Base-by-base conservation (phyloP, 2,888 invertebrate genomes). In the Stratiomys singularior region DNA sequence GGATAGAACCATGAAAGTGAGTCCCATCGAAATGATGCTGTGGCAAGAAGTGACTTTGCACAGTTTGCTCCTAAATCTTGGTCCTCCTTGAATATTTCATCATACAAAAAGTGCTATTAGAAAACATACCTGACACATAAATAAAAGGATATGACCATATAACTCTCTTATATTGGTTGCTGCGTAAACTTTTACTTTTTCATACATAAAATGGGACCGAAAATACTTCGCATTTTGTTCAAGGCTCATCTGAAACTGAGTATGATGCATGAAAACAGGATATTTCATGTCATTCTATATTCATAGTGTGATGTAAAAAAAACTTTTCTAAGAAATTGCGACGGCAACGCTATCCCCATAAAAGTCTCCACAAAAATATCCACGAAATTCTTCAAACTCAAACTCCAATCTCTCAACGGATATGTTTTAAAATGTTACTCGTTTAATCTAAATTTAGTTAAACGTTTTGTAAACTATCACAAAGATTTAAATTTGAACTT, bases 21-120 rank as follows among this genome's bases (percentile, higher is more conserved):
- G 46, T 67, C 13, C 0, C 67, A n/a, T 5, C 0, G 5, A 18
- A 60, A 25, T 60, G 21, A 60, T 11, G 5, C 5, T 18, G 60
- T 11, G 60, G 13, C 52, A 4, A 9, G 52, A 52, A 52, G 18
- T 4, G 11, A 21, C n/a, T n/a, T n/a, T 60, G 60, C 23, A 67
- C 44, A 44, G 18, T 37, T 37, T 44, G 44, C 67, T 18, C 44
- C n/a, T 67, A 46, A 60, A 60, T 60, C 21, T 21, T 60, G 60
- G 3, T 15, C 23, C 60, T 13, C 18, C 23, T 4, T 60, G 21
- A 60, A 60, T 60, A 60, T 21, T 60, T 60, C 60, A 60, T 11
- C 13, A 23, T 60, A 4, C 13, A 2, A 13, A 25, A 60, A 21
- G 25, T 13, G 60, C 1, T 13, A 25, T 60, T 60, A 23, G 60